These are phyloP conservation scores for Lumbricus terrestris DNA, from an alignment of 2,888 invertebrate species.

Conservation along the genomic window DNA sequence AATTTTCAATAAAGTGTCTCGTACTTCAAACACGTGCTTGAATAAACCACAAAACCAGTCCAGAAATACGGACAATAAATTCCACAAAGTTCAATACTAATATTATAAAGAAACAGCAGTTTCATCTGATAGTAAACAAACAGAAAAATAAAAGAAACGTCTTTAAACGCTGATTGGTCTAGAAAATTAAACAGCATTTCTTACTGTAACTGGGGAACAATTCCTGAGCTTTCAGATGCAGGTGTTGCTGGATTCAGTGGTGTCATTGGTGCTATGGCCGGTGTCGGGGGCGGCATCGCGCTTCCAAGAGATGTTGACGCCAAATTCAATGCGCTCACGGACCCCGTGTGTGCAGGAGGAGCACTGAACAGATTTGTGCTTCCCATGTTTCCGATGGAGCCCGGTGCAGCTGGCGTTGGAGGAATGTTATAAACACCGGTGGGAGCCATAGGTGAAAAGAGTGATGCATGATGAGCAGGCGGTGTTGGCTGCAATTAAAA, in stretches of 20 bases:
- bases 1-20: neutral
- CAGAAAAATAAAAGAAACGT: neutral
- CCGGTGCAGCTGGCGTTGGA: constrained; percentile 29
- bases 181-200: constrained; percentile 37
- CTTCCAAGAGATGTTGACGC: constrained; percentile 24
- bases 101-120: neutral
- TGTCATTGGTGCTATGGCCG: constrained; percentile 72
- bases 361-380: constrained; percentile 23
- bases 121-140: neutral
- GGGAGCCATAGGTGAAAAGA: constrained; percentile 34
- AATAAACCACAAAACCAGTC: too few species aligned
- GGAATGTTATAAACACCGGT: constrained; percentile 29
- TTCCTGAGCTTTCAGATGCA: constrained; percentile 78
- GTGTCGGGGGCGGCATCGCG: constrained; percentile 68
- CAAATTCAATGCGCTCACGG: constrained; percentile 23
- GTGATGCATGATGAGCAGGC: constrained; percentile 25
- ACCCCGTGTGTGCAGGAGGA: constrained; percentile 27
- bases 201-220: constrained; percentile 87
- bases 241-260: constrained; percentile 69
- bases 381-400: constrained; percentile 22
- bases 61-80: too few species aligned
- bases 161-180: neutral
- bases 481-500: constrained; percentile 27
- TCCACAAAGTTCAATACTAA: neutral
- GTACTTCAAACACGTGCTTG: too few species aligned